Evolutionary conservation across 2,113 vertebrate species (phyloP).

Genomic region (Rostratula benghalensis): DNA sequence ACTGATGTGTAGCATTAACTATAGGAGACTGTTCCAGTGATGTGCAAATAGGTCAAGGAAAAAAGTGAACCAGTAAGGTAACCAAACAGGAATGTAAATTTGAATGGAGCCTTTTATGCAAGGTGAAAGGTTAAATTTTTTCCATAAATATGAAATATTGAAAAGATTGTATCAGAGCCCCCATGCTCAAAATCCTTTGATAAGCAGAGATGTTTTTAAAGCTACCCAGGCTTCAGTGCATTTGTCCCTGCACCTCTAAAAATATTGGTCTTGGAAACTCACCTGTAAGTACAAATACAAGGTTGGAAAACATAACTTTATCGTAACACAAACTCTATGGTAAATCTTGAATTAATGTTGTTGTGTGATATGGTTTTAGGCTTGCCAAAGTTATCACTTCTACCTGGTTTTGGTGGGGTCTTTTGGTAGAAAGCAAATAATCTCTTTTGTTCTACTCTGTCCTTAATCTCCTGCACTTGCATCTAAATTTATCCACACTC

Average conservation of each 20-base stretch:
- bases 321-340: not conserved
- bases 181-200: conserved; percentile 40
- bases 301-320: not conserved
- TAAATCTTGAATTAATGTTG: not conserved
- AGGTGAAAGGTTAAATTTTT: conserved; percentile 44
- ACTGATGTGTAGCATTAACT: conserved; percentile 13
- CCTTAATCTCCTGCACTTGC: not conserved
- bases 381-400: not conserved
- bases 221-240: not conserved
- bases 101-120: conserved; percentile 45
- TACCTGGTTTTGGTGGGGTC: not conserved
- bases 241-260: conserved; percentile 24
- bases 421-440: not conserved
- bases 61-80: conserved; percentile 49
- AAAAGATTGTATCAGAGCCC: conserved; percentile 34
- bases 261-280: conserved; percentile 30
- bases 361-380: not conserved
- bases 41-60: conserved; percentile 52
- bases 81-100: conserved; percentile 38
- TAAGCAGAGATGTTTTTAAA: conserved; percentile 47
- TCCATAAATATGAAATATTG: conserved; percentile 44
- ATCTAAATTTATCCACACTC: not conserved
- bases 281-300: not conserved
- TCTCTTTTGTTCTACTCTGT: not conserved
- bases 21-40: conserved; percentile 46